Percentiles rank a stretch among this genome's conserved stretches.
phyloP scores from a whole-genome alignment of 2,797 vertebrate species.

The Myripristis jacobus region DNA sequence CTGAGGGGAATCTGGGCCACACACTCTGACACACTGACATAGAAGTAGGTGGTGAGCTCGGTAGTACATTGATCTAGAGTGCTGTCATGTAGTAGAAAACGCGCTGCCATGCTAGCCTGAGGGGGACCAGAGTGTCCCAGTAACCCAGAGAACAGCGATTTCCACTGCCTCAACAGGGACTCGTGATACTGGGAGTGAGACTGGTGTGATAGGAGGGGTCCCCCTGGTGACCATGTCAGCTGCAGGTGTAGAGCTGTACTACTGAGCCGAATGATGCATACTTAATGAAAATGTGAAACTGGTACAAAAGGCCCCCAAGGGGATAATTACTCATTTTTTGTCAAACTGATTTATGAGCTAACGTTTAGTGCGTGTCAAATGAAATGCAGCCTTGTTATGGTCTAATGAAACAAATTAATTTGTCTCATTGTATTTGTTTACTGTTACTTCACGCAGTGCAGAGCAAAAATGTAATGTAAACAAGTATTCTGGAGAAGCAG shows the following conservation, averaged over 20 bases:
- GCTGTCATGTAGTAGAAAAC: constrained; percentile 24
- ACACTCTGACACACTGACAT: constrained; percentile 17
- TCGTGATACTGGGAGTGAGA: background rate
- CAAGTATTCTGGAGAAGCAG: background rate
- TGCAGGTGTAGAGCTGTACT: constrained; percentile 5
- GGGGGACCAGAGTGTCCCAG: constrained; percentile 52
- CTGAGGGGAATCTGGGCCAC: constrained; percentile 41
- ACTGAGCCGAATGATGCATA: constrained; percentile 46
- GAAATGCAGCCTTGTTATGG: constrained; percentile 40
- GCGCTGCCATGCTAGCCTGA: constrained; percentile 48
- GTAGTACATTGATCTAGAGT: constrained; percentile 45
- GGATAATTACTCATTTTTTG: constrained; percentile 51
- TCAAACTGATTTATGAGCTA: constrained; percentile 45
- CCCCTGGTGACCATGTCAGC: constrained; percentile 60
- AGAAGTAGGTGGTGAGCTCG: background rate
- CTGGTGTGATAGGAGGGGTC: constrained; percentile 33
- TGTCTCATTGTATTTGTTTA: constrained; percentile 24
- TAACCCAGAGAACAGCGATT: constrained; percentile 56
- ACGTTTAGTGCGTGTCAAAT: constrained; percentile 38
- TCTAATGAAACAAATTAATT: constrained; percentile 44
- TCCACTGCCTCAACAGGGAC: constrained; percentile 25
- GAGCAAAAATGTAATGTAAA: constrained; percentile 12
- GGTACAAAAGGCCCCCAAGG: constrained; percentile 32
- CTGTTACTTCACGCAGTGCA: background rate
- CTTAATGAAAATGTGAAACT: constrained; percentile 49